phyloP scores from a whole-genome alignment of 2,888 invertebrate species.

The Volucella zonaria region DNA sequence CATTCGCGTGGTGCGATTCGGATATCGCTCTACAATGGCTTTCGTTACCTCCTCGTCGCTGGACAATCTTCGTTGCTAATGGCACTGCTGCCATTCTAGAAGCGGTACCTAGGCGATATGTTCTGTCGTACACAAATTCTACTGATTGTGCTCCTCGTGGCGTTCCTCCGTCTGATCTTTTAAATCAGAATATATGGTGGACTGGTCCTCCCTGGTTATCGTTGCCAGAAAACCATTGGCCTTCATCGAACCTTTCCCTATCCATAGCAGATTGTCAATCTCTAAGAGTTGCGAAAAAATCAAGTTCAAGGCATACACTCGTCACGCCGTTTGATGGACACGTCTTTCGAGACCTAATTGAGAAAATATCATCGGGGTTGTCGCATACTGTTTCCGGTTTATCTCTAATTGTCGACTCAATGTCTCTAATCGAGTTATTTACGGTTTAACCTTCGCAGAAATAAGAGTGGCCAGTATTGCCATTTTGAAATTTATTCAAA shows the following conservation, averaged over 20 bases:
- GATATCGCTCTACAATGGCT: conserved; percentile 77
- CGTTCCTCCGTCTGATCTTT: conserved; percentile 33
- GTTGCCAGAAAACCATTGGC: conserved; percentile 9
- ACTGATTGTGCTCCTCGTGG: conserved; percentile 73
- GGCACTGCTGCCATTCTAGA: conserved; percentile 48
- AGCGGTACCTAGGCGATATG: conserved; percentile 60
- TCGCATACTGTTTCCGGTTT: conserved; percentile 38
- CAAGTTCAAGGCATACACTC: background rate
- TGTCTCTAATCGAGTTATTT: background rate
- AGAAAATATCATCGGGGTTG: conserved; percentile 41
- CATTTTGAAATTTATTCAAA: conserved; percentile 9
- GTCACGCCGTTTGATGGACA: background rate
- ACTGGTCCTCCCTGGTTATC: conserved; percentile 64
- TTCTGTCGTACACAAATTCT: conserved; percentile 60
- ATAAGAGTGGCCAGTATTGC: background rate
- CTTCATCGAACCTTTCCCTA: conserved; percentile 3
- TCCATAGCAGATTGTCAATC: background rate
- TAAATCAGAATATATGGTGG: conserved; percentile 65
- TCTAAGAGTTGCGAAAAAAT: background rate
- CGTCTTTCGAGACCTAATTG: conserved; percentile 2
- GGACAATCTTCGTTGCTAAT: conserved; percentile 64
- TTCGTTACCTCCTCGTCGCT: conserved; percentile 59
- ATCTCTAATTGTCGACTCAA: background rate
- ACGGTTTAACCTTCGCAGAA: too few relatives aligned
- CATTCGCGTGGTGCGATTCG: too few relatives aligned